Conservation (phyloP, 2,797 vertebrate genomes). For the Eulemur mongoz region DNA sequence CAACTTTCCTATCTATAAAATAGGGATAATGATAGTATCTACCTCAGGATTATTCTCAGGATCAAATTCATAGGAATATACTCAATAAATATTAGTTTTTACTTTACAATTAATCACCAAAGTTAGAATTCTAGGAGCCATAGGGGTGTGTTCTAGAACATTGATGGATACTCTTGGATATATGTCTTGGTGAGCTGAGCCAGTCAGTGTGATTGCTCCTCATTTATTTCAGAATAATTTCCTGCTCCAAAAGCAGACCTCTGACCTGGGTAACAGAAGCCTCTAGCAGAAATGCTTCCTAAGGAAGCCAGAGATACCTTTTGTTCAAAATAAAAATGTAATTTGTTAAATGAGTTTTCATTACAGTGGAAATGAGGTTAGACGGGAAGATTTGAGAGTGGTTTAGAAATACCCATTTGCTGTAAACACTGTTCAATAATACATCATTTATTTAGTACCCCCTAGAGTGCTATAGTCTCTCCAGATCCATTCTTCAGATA, state of each 20-base stretch:
- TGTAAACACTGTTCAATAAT: background rate
- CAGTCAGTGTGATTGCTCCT: background rate
- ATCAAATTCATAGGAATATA: background rate
- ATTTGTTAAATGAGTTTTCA: conserved; percentile 33
- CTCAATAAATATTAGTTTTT: background rate
- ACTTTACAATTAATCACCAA: background rate
- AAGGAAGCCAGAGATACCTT: background rate
- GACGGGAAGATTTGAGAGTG: background rate
- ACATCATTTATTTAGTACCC: background rate
- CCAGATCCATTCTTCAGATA: background rate
- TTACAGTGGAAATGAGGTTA: background rate
- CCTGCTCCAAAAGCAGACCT: background rate
- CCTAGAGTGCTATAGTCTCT: background rate
- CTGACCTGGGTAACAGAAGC: background rate
- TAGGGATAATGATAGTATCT: background rate
- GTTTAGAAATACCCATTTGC: background rate
- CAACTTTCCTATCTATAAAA: background rate
- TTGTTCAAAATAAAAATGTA: conserved; percentile 31
- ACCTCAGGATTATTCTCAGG: background rate
- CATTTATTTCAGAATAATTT: background rate
- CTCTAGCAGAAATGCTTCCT: background rate
- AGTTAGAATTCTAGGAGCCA: background rate
- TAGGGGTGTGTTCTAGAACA: background rate
- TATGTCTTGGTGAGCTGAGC: background rate
- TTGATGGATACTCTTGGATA: background rate